phyloP scores from a whole-genome alignment of 1,140 invertebrate genomes.

The Saccostrea echinata region DNA sequence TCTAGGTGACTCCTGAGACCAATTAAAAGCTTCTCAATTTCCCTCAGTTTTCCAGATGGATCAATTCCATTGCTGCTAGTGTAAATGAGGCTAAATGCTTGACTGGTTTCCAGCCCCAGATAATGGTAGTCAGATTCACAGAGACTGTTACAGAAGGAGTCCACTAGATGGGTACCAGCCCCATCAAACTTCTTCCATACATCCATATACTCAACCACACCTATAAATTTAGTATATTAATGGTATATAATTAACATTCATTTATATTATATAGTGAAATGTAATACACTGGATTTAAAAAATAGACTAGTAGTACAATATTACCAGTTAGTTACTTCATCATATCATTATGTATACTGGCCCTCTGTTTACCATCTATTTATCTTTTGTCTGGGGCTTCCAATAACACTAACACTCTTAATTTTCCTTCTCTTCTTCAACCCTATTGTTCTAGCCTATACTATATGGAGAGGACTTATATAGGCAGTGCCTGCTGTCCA shows the following conservation, averaged over 20 bases:
- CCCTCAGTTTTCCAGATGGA: constrained; percentile 60
- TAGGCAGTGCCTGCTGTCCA: too few relatives aligned
- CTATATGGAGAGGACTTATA: too few relatives aligned
- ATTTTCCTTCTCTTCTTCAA: too few relatives aligned
- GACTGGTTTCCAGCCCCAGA: constrained; percentile 63
- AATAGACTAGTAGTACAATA: constrained; percentile 23
- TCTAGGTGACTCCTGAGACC: constrained; percentile 52
- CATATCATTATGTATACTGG: too few relatives aligned
- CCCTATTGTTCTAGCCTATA: too few relatives aligned
- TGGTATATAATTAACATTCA: neutral
- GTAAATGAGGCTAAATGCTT: constrained; percentile 59
- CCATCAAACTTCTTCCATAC: constrained; percentile 70
- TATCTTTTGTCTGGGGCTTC: too few relatives aligned
- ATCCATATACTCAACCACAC: constrained; percentile 63
- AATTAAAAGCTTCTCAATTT: constrained; percentile 67
- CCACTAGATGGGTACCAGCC: constrained; percentile 67
- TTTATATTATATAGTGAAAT: neutral
- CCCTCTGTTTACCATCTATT: too few relatives aligned
- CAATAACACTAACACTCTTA: too few relatives aligned
- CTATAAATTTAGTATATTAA: constrained; percentile 48
- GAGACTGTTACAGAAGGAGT: constrained; percentile 64
- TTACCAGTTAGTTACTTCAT: too few relatives aligned
- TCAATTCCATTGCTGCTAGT: constrained; percentile 55
- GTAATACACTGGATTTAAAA: constrained; percentile 1
- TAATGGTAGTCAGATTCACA: constrained; percentile 64